phyloP scores from a whole-genome alignment of 2,113 vertebrate genomes.

The Aramus guarauna region DNA sequence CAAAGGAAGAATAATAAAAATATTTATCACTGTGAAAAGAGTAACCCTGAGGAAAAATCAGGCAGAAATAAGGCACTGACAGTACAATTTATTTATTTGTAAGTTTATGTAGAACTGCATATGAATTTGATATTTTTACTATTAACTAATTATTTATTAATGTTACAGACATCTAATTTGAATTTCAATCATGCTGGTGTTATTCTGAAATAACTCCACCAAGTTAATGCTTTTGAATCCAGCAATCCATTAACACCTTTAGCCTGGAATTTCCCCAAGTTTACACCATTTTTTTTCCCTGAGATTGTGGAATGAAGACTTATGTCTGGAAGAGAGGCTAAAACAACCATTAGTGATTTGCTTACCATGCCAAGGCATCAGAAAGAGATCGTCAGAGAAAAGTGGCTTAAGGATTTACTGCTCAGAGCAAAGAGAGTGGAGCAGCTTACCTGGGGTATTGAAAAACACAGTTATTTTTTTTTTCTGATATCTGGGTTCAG shows the following conservation, averaged over 20 bases:
- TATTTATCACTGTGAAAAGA: background rate
- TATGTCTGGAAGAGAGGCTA: background rate
- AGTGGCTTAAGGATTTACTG: background rate
- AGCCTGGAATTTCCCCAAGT: conserved; percentile 12
- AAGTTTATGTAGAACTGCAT: background rate
- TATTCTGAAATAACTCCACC: background rate
- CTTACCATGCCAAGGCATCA: background rate
- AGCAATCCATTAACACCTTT: conserved; percentile 16
- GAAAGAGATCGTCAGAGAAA: background rate
- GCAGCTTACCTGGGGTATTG: background rate
- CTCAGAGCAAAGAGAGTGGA: background rate
- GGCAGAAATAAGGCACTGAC: background rate
- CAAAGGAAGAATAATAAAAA: conserved; percentile 13
- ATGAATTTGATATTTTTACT: background rate
- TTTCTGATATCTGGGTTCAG: background rate
- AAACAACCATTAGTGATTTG: background rate
- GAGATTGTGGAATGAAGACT: background rate
- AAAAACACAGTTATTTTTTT: background rate
- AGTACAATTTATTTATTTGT: background rate
- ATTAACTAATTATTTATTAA: background rate
- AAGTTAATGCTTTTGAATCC: background rate
- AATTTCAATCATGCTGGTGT: background rate
- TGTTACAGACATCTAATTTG: background rate
- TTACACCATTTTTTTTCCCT: conserved; percentile 6
- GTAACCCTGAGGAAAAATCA: background rate